These are phyloP conservation scores for Pristionchus mayeri DNA, from an alignment of 2,888 invertebrate species.

Conservation along the genomic window DNA sequence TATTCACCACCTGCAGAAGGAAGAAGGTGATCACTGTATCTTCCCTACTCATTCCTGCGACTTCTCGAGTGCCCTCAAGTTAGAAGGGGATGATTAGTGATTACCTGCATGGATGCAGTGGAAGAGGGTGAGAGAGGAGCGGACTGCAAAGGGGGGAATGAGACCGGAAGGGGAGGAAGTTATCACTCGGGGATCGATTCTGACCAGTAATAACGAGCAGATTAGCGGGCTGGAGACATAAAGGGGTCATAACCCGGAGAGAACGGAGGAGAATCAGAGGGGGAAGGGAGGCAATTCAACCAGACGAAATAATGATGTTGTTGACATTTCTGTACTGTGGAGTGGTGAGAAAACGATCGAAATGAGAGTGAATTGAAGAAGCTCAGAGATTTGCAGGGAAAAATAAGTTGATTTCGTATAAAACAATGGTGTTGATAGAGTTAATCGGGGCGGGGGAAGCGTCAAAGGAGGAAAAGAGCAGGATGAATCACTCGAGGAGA, in stretches of 20 bases:
- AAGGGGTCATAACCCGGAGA: slow-evolving; percentile 36
- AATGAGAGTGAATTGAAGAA: not conserved
- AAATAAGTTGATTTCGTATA: not conserved
- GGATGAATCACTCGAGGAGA: slow-evolving; percentile 2
- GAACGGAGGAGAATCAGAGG: not conserved
- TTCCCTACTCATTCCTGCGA: too few relatives aligned
- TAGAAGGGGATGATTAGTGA: not conserved
- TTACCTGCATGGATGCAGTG: slow-evolving; percentile 3
- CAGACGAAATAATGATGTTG: slow-evolving; percentile 36
- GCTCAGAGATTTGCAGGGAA: not conserved
- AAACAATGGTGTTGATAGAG: not conserved
- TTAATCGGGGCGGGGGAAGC: not conserved
- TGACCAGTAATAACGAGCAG: not conserved
- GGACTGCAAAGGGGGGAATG: not conserved
- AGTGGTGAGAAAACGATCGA: not conserved
- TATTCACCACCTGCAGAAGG: slow-evolving; percentile 15
- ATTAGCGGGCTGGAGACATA: slow-evolving; percentile 24
- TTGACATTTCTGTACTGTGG: slow-evolving; percentile 32
- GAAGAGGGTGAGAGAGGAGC: slow-evolving; percentile 28
- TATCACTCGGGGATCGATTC: not conserved
- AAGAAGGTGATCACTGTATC: too few relatives aligned
- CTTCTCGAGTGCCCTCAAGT: too few relatives aligned
- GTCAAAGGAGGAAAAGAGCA: not conserved
- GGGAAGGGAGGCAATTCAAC: not conserved
- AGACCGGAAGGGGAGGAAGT: slow-evolving; percentile 3